These are phyloP conservation scores for Diglossa brunneiventris DNA, from an alignment of 2,113 vertebrate species.

Conservation along the genomic window DNA sequence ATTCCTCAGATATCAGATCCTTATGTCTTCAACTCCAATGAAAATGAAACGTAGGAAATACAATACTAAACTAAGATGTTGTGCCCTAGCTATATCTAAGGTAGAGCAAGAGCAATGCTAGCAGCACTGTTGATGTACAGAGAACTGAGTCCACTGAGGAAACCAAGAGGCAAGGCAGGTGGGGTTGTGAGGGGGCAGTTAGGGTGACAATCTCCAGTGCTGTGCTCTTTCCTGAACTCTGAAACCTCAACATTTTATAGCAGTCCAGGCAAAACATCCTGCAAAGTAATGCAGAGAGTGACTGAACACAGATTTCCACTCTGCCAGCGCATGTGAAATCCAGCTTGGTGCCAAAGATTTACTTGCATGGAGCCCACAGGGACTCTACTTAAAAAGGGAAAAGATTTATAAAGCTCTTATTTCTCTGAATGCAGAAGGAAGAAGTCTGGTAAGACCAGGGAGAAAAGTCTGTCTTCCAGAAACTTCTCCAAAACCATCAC, in stretches of 20 bases:
- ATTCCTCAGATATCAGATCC: neutral
- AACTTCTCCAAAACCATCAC: neutral
- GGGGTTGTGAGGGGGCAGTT: neutral
- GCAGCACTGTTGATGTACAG: neutral
- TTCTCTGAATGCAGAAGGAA: neutral
- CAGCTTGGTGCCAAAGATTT: neutral
- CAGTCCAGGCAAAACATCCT: neutral
- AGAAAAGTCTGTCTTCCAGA: neutral
- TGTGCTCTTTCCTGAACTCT: neutral
- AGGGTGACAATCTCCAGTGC: neutral
- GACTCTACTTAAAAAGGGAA: neutral
- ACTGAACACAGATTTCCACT: slow-evolving; percentile 32
- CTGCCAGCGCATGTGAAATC: neutral
- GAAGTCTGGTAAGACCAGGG: neutral
- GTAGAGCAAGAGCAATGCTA: neutral
- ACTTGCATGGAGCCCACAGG: neutral
- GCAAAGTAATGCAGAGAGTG: neutral
- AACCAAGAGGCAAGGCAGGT: neutral
- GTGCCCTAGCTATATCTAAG: neutral
- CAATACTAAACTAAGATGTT: neutral
- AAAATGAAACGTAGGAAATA: neutral
- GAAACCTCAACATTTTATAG: neutral
- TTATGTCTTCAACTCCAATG: neutral
- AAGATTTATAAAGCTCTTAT: neutral
- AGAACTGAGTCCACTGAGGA: neutral